Evolutionary conservation across 2,888 invertebrate species (phyloP), one percentile per base, ranked within the genome.

Genomic region (Oasisia sp.): DNA sequence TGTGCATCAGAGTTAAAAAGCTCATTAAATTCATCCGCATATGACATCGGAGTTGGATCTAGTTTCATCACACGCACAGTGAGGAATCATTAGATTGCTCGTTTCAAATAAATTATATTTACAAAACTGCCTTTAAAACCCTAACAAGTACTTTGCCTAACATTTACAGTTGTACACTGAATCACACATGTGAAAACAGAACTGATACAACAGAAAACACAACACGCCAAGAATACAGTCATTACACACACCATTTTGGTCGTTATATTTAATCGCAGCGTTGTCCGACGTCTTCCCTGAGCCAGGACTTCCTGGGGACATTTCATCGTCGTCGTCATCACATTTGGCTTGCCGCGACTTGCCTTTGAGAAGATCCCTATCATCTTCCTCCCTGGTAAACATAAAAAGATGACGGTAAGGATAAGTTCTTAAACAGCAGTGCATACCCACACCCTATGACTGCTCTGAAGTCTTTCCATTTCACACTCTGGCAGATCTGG

Each of bases 291-390:
- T 56, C 32, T 38, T 44, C 19, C 91, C 50, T 32, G 89, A 32
- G 12, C 45, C 91, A 27, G 91, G 58, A 12, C 89, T 44, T 45
- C 32, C 38, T 0, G 89, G 44, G 58, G 89, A 50, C n/a, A 56
- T 91, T 19, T 90, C 92, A 92, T 92, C 92, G 44, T 93, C 93
- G 50, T 92, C 89, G 90, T 93, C 93, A 9, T 92, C 93, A 32
- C 74, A 74, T 27, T 74, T 74, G 4, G 74, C 74, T 19, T 74
- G 74, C 19, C 27, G 19, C 3, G 74, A 74, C 74, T 74, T 74
- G 74, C 74, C 27, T 74, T 74, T 74, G 74, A 74, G 27, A 74
- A n/a, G 74, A 19, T 74, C 74, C 74, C 74, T 74, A 3, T 74
- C 74, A 27, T 74, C 74, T 0, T 74, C 74, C 74, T 74, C 74